A percentile compares a stretch with the other conserved stretches of the same genome.
These are phyloP conservation scores for Mungos mungo DNA, from an alignment of 2,113 vertebrate genomes.

Conservation along the genomic window DNA sequence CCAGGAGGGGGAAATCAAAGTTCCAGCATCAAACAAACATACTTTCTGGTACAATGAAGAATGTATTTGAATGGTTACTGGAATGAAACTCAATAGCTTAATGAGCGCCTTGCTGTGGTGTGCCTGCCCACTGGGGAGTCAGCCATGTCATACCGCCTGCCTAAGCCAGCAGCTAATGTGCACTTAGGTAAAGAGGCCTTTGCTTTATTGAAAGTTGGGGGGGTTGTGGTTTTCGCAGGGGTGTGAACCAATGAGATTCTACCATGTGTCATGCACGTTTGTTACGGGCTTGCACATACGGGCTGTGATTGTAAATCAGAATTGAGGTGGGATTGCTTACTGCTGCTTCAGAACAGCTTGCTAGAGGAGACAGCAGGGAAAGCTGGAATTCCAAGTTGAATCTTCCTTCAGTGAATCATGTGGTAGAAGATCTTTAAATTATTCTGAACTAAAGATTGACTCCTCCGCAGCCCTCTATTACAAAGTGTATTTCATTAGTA, in stretches of 20 bases:
- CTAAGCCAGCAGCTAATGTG: constrained; percentile 73
- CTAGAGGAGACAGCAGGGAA: constrained; percentile 2
- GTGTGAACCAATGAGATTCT: constrained; percentile 67
- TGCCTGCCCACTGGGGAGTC: constrained; percentile 55
- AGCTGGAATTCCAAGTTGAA: background rate
- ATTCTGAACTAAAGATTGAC: constrained; percentile 7
- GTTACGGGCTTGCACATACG: background rate
- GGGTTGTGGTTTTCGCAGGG: constrained; percentile 63
- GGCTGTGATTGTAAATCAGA: constrained; percentile 34
- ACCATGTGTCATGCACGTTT: constrained; percentile 28
- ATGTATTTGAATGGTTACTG: constrained; percentile 79
- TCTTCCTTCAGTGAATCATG: background rate
- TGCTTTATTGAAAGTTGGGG: constrained; percentile 48
- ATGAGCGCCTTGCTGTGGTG: constrained; percentile 74
- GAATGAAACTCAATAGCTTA: constrained; percentile 80
- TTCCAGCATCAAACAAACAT: constrained; percentile 77
- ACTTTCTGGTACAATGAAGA: constrained; percentile 80
- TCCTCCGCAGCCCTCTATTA: background rate
- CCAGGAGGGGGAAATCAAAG: constrained; percentile 49
- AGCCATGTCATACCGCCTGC: constrained; percentile 53
- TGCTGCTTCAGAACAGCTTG: background rate
- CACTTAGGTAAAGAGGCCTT: constrained; percentile 74
- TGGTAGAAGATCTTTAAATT: background rate
- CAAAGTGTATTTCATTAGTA: background rate
- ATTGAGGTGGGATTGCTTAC: background rate